Percentiles rank a stretch among this genome's conserved stretches.
These are phyloP conservation scores for Ondatra zibethicus DNA, from an alignment of 2,113 vertebrate species.

Conservation along the genomic window DNA sequence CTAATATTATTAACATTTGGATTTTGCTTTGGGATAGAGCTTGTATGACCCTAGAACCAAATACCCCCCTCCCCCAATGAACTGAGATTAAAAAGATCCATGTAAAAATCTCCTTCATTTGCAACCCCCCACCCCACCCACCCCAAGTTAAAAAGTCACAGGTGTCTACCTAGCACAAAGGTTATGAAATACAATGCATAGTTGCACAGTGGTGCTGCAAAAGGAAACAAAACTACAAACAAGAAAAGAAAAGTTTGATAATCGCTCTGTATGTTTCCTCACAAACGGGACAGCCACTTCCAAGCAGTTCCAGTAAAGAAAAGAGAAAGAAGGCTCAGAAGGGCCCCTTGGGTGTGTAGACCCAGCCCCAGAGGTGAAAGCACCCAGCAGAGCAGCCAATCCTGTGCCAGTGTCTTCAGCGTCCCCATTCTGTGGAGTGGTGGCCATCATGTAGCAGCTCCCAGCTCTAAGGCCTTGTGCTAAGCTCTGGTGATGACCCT, in stretches of 20 bases:
- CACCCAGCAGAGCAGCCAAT: slow-evolving; percentile 92
- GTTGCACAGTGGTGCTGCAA: slow-evolving; percentile 94
- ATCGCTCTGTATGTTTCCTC: slow-evolving; percentile 81
- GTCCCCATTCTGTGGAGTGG: slow-evolving; percentile 81
- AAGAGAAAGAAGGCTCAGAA: slow-evolving; percentile 87
- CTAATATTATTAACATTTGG: slow-evolving; percentile 99
- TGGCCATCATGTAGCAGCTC: background rate
- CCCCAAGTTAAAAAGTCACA: slow-evolving; percentile 90
- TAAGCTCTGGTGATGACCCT: background rate
- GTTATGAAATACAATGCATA: slow-evolving; percentile 98
- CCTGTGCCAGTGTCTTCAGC: slow-evolving; percentile 84
- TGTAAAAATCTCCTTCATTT: slow-evolving; percentile 95
- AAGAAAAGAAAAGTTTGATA: slow-evolving; percentile 82
- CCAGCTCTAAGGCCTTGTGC: background rate
- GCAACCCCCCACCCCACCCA: slow-evolving; percentile 83
- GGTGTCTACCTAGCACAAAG: slow-evolving; percentile 92
- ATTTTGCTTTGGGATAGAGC: slow-evolving; percentile 99
- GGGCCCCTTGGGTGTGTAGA: slow-evolving; percentile 91
- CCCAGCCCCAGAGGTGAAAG: slow-evolving; percentile 89
- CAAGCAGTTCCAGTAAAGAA: slow-evolving; percentile 88
- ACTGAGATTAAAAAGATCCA: slow-evolving; percentile 92
- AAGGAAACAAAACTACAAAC: slow-evolving; percentile 80
- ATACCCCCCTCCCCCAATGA: slow-evolving; percentile 87
- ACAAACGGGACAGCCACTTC: slow-evolving; percentile 89
- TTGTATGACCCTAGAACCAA: slow-evolving; percentile 96